Evolutionary conservation across 2,113 vertebrate genomes (phyloP), one percentile per base, ranked within the genome.

Genomic region (Odontesthes bonariensis): DNA sequence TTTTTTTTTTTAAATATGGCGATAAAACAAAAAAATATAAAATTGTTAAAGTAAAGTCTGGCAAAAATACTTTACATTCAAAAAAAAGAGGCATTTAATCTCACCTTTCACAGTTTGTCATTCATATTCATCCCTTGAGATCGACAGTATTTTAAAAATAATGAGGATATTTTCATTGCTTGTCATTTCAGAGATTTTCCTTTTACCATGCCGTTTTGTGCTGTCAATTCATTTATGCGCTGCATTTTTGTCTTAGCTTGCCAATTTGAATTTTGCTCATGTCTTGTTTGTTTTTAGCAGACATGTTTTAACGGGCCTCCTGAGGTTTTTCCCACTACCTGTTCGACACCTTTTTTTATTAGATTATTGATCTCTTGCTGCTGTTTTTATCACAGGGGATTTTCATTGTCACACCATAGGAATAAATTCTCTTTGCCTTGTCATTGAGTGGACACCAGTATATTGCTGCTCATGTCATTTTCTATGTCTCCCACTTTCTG

Each of bases 221-320:
- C 77, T 75, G 80, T 80, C 75, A 79, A 44, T 85, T 87, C 67
- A 51, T 67, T 75, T 77, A 52, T 68, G 20, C 42, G 42, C 17
- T 40, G 32, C 53, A 52, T 32, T 79, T 70, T 61, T 75, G 75
- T 55, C 40, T 73, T 60, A 57, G 17, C 59, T 69, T 75, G 77
- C 81, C 77, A 73, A 59, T 20, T 73, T 73, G 38, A 69, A 69
- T 83, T 56, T 64, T 27, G 0, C 23, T 63, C 59, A 58, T 38
- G 44, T 73, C 17, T 20, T 64, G 46, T 86, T 56, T 54, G 47
- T 17, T 47, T 47, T 17, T 11, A 6, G 56, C 59, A 8, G 27
- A 69, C 31, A 73, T 63, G 60, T 59, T 75, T 60, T 74, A n/a
- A 49, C 17, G 19, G 16, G 5, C 19, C 46, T 49, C 46, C 46